These are phyloP conservation scores for Ataeniobius toweri DNA, from an alignment of 2,797 vertebrate genomes.

Conservation along the genomic window DNA sequence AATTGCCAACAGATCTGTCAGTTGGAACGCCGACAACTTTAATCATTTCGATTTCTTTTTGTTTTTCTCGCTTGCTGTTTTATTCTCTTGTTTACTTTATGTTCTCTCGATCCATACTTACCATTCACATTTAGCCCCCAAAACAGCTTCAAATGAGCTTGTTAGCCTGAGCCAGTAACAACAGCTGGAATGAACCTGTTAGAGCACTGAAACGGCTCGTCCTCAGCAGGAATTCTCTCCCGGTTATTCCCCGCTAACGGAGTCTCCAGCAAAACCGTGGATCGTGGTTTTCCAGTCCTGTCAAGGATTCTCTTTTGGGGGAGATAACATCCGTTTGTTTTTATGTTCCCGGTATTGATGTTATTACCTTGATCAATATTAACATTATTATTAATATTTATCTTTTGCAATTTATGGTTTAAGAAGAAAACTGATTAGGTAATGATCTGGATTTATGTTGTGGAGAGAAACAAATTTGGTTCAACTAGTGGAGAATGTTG, in stretches of 20 bases:
- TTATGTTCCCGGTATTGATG: constrained; percentile 71
- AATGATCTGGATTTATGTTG: constrained; percentile 70
- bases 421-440: constrained; percentile 69
- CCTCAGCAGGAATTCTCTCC: constrained; percentile 28
- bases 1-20: constrained; percentile 53
- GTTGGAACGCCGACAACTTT: constrained; percentile 10
- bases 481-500: constrained; percentile 70
- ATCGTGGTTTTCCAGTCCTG: constrained; percentile 46
- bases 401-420: constrained; percentile 80
- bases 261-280: constrained; percentile 37
- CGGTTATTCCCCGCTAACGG: constrained; percentile 32
- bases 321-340: constrained; percentile 67
- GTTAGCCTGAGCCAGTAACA: constrained; percentile 32
- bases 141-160: constrained; percentile 34
- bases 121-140: constrained; percentile 42
- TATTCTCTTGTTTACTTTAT: constrained; percentile 53
- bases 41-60: constrained; percentile 18
- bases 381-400: constrained; percentile 79
- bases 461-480: constrained; percentile 69
- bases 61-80: constrained; percentile 47
- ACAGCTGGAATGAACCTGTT: background rate
- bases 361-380: constrained; percentile 76
- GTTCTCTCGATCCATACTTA: constrained; percentile 32
- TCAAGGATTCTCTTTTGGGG: constrained; percentile 49
- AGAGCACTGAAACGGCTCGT: constrained; percentile 23